A percentile compares a stretch with the other conserved stretches of the same genome.
Conservation (phyloP, 2,113 vertebrate species). For the Gobius niger region DNA sequence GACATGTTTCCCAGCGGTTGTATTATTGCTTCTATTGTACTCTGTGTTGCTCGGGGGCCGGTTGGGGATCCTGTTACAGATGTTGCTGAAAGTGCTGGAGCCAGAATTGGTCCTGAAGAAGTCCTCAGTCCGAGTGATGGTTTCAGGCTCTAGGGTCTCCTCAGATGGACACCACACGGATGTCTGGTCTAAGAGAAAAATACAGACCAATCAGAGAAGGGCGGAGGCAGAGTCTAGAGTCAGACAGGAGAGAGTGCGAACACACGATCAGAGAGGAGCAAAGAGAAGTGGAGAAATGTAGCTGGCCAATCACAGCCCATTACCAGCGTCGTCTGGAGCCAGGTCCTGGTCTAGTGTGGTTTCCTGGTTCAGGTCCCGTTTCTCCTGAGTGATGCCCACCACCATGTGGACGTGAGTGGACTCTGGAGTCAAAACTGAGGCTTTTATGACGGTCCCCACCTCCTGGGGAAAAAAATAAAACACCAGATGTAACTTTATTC, state of each 20-base stretch:
- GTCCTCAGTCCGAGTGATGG: constrained; percentile 19
- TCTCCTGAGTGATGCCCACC: constrained; percentile 55
- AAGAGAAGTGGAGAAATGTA: background rate
- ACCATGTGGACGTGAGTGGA: constrained; percentile 51
- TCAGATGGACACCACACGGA: constrained; percentile 40
- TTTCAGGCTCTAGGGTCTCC: constrained; percentile 22
- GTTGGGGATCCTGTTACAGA: background rate
- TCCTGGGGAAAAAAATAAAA: constrained; percentile 54
- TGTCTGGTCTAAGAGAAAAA: constrained; percentile 64
- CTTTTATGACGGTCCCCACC: constrained; percentile 60
- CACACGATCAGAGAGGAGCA: background rate
- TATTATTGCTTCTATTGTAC: constrained; percentile 1
- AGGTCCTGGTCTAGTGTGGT: constrained; percentile 43
- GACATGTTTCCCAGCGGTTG: constrained; percentile 60
- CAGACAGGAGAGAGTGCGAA: too few relatives aligned
- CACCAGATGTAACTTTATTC: background rate
- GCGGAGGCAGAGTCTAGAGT: too few relatives aligned
- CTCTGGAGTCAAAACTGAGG: constrained; percentile 60
- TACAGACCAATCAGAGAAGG: background rate
- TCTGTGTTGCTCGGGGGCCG: background rate
- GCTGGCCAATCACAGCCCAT: constrained; percentile 26
- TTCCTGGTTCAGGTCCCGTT: background rate
- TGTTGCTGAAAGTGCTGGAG: background rate
- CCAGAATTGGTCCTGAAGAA: background rate
- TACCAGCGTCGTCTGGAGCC: constrained; percentile 30